Conservation (phyloP, 2,888 invertebrate genomes). For the Brachynemurus nebulosus region DNA sequence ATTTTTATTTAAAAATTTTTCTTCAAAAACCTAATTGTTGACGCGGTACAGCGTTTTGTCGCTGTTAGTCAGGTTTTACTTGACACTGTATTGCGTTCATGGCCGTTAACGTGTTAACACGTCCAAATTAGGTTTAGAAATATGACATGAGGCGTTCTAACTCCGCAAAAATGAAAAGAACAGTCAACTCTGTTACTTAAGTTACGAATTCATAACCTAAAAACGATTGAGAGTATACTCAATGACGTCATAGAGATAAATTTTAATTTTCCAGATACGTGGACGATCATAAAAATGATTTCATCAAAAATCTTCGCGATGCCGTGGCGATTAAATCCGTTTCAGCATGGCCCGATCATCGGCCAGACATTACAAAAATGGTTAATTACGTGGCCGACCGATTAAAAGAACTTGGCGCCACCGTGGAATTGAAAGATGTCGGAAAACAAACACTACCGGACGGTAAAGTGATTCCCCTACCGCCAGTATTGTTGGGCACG, state of each 20-base stretch:
- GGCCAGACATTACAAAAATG: constrained; percentile 73
- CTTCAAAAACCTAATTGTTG: too few relatives aligned
- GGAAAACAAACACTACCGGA: constrained; percentile 61
- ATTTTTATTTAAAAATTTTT: too few relatives aligned
- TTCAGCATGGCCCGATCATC: constrained; percentile 76
- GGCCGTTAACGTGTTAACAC: too few relatives aligned
- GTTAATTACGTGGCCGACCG: constrained; percentile 64
- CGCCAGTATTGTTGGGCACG: constrained; percentile 69
- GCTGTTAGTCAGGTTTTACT: too few relatives aligned
- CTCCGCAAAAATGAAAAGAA: not conserved
- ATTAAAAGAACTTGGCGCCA: constrained; percentile 55
- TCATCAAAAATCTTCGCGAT: constrained; percentile 64
- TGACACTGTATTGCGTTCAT: too few relatives aligned
- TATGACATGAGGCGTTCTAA: too few relatives aligned
- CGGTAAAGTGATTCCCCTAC: constrained; percentile 60
- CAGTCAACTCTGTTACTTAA: too few relatives aligned
- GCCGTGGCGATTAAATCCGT: constrained; percentile 90
- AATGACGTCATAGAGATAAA: too few relatives aligned
- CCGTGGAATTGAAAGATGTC: constrained; percentile 56
- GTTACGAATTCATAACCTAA: too few relatives aligned
- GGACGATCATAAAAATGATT: constrained; percentile 59
- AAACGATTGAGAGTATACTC: too few relatives aligned
- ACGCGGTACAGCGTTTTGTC: too few relatives aligned
- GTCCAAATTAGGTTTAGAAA: too few relatives aligned
- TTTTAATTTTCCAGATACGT: constrained; percentile 45